Evolutionary conservation across 2,113 vertebrate species (phyloP).

Genomic region (Ivindomyrus marchei): DNA sequence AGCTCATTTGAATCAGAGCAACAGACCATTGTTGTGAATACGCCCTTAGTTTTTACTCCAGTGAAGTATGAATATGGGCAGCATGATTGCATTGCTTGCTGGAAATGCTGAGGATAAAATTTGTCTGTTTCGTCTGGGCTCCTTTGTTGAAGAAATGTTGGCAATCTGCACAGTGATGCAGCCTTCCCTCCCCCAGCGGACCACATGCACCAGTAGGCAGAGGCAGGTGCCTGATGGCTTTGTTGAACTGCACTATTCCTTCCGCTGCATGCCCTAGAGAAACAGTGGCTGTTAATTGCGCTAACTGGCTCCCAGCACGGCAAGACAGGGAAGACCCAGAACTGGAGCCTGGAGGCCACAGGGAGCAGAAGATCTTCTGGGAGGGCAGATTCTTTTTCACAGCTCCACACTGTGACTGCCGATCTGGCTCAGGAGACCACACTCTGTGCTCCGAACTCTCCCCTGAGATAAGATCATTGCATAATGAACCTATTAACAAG

Average conservation of each 20-base stretch:
- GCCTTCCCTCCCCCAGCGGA: background rate
- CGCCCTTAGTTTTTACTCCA: background rate
- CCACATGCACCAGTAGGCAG: background rate
- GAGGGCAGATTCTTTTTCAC: background rate
- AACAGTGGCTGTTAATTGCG: conserved; percentile 5
- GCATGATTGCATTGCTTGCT: background rate
- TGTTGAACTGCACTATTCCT: conserved; percentile 3
- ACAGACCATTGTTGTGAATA: background rate
- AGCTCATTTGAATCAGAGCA: background rate
- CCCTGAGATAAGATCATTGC: background rate
- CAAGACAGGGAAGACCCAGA: background rate
- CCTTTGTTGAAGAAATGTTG: background rate
- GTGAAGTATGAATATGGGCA: background rate
- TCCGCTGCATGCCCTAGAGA: conserved; percentile 5
- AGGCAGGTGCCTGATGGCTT: conserved; percentile 2
- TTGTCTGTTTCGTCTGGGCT: background rate
- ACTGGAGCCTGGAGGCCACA: background rate
- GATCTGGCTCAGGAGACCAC: background rate
- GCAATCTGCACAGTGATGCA: background rate
- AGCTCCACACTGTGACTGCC: background rate
- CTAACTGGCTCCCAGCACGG: conserved; percentile 5
- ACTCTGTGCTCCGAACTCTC: background rate
- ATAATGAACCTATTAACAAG: conserved; percentile 8
- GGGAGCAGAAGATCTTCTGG: background rate
- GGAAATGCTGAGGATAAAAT: background rate